Percentiles rank a stretch among this genome's conserved stretches.
phyloP scores from a whole-genome alignment of 2,113 vertebrate species.

The Vulpes ferrilata region DNA sequence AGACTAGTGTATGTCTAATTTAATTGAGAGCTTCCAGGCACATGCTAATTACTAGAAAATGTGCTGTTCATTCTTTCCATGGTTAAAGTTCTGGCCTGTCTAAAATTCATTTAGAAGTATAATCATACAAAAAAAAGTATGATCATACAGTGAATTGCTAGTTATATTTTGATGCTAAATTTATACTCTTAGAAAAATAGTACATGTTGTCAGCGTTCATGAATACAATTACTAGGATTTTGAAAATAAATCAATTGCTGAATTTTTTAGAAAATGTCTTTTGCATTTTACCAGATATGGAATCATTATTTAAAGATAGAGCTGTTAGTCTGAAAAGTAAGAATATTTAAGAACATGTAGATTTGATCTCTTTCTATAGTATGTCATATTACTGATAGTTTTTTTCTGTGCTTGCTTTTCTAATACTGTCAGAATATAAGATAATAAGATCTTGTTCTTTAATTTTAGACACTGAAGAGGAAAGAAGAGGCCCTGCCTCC shows the following conservation, averaged over 20 bases:
- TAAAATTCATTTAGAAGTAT: conserved; percentile 42
- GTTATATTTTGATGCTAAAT: conserved; percentile 18
- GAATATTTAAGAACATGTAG: background rate
- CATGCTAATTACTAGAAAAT: conserved; percentile 54
- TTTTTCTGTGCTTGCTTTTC: background rate
- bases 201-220: background rate
- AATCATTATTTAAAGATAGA: background rate
- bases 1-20: conserved; percentile 20
- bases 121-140: no score
- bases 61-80: conserved; percentile 12
- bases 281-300: background rate
- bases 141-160: background rate
- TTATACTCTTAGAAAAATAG: background rate
- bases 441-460: background rate
- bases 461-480: background rate
- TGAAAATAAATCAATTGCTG: background rate
- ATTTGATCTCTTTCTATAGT: background rate
- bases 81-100: background rate
- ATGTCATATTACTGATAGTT: background rate
- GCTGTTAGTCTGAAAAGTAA: background rate
- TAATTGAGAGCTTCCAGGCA: conserved; percentile 24
- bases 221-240: background rate
- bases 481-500: background rate
- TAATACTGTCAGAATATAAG: background rate
- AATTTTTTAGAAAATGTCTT: conserved; percentile 9